A percentile compares a stretch with the other conserved stretches of the same genome.
These are phyloP conservation scores for Sialis fuliginosa DNA, from an alignment of 2,888 invertebrate genomes.

Conservation along the genomic window DNA sequence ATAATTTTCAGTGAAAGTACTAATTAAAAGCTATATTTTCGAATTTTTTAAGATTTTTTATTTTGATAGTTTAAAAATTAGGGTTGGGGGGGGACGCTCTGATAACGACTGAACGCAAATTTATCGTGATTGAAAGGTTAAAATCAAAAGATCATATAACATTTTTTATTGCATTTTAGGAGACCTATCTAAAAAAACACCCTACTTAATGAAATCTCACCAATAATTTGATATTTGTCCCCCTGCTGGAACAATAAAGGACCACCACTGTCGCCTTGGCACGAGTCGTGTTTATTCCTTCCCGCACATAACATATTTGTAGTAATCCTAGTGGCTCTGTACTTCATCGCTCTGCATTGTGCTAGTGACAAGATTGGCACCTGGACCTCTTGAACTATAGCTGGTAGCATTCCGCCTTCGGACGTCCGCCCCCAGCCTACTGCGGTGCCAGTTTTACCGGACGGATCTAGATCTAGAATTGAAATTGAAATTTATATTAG, in stretches of 20 bases:
- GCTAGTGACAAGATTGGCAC: constrained; percentile 65
- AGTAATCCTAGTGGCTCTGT: constrained; percentile 65
- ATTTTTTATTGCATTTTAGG: too few species aligned
- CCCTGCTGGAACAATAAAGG: constrained; percentile 59
- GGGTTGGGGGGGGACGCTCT: too few species aligned
- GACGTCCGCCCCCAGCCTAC: constrained; percentile 76
- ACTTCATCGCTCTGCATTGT: constrained; percentile 71
- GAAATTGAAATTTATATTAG: too few species aligned
- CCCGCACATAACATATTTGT: constrained; percentile 77
- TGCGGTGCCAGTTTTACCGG: constrained; percentile 57
- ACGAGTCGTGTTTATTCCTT: constrained; percentile 62
- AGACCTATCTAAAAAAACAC: too few species aligned
- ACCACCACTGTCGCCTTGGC: constrained; percentile 79
- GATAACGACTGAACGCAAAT: too few species aligned
- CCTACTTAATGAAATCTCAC: too few species aligned
- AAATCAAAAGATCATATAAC: too few species aligned
- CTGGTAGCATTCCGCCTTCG: constrained; percentile 65
- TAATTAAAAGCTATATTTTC: too few species aligned
- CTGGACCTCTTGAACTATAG: constrained; percentile 63
- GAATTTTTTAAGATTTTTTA: too few species aligned
- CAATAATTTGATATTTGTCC: constrained; percentile 63
- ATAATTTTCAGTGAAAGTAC: too few species aligned
- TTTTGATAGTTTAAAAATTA: too few species aligned
- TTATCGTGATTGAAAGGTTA: too few species aligned
- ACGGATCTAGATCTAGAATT: constrained; percentile 38